Base-by-base conservation (phyloP, 2,113 vertebrate species). In the Scartelaos histophorus region DNA sequence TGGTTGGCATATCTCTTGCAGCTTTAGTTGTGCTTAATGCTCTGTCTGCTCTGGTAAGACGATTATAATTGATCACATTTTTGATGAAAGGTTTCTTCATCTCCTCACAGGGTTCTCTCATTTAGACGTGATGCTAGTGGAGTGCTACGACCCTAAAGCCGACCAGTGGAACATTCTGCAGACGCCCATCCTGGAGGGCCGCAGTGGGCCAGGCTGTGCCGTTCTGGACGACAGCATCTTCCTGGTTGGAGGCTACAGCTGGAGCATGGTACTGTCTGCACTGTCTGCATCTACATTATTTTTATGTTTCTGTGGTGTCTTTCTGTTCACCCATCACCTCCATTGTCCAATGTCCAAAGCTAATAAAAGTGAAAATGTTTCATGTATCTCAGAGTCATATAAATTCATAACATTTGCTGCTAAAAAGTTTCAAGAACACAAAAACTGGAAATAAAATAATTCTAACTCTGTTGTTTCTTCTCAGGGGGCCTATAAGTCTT, bases 111-210 rank as follows among this genome's bases (percentile, higher is more conserved):
- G 98, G 79, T 99, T 99, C 88, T 99, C 97, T 67, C 98, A 99
- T 76, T 94, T 99, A 0, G 98, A 99, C 0, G 98, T 99, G 38
- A 99, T 99, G 97, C 92, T 99, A 79, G 98, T 99, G 70, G 97
- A 99, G 89, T 98, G 97, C 78, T 98, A 99, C 0, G 97, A 99
- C 84, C 97, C 98, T 1, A 99, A 99, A 92, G 96, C 94, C 0
- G 98, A 99, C 88, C 97, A 99, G 86, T 99, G 98, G 98, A 98
- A 97, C 83, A 99, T 99, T 87, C 94, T 99, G 34, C 97, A 99
- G 88, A 98, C 97, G 7, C 97, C 98, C 35, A 99, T 99, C 84
- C 86, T 99, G 83, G 98, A 99, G 85, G 98, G 98, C 5, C 97
- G 98, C 82, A 99, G 98, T 38, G 98, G 98, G 13, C 98, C 98